These are phyloP conservation scores for Pantherophis guttatus DNA, from an alignment of 2,113 vertebrate species.

Conservation along the genomic window DNA sequence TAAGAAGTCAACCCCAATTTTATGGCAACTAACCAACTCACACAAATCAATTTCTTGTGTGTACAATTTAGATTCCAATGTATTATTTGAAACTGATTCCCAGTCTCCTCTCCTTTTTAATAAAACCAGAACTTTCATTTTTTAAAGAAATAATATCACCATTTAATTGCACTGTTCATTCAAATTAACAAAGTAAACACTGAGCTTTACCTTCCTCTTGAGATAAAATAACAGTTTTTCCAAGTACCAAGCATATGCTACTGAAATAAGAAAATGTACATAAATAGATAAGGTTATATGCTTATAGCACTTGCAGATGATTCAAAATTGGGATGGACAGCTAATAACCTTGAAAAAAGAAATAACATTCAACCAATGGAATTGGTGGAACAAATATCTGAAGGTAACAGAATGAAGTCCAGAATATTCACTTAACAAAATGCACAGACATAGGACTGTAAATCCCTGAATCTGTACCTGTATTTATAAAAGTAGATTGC, in stretches of 20 bases:
- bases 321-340: not conserved
- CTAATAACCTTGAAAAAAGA: not conserved
- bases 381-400: not conserved
- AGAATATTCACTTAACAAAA: not conserved
- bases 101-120: not conserved
- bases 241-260: not conserved
- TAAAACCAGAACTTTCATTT: not conserved
- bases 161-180: not conserved
- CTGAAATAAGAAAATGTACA: not conserved
- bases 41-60: not conserved
- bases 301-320: not conserved
- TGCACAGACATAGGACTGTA: not conserved
- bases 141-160: not conserved
- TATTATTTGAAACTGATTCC: not conserved
- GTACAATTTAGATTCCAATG: not conserved
- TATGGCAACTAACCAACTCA: not conserved
- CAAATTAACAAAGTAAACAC: not conserved
- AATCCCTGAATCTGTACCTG: not conserved
- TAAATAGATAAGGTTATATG: not conserved
- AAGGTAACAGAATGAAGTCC: not conserved
- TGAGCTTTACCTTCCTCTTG: not conserved
- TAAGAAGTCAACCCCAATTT: not conserved
- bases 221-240: not conserved
- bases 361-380: not conserved
- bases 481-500: not conserved